Percentiles rank a stretch among this genome's conserved stretches.
Conservation (phyloP, 2,113 vertebrate species). For the Pongo abelii region DNA sequence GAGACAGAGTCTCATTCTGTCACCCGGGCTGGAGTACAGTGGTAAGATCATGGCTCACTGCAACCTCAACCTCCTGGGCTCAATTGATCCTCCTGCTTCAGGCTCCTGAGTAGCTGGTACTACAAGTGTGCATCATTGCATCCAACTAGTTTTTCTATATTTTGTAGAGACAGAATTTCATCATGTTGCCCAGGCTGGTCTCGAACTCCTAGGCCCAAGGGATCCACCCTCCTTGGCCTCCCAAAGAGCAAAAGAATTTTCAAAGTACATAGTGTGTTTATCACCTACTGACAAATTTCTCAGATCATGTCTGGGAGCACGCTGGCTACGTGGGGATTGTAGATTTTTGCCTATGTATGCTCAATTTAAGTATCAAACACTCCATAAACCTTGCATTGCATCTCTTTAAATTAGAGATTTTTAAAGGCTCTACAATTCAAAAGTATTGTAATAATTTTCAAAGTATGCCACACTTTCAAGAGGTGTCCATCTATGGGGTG, state of each 20-base stretch:
- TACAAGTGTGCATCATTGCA: too few relatives aligned
- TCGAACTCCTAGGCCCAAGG: too few relatives aligned
- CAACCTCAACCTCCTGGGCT: too few relatives aligned
- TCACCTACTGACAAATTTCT: not conserved
- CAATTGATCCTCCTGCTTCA: too few relatives aligned
- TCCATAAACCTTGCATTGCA: not conserved
- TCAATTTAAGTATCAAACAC: not conserved
- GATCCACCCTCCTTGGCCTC: too few relatives aligned
- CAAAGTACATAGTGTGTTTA: not conserved
- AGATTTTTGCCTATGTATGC: not conserved
- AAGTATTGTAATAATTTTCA: not conserved
- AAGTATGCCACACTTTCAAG: not conserved
- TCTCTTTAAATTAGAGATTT: constrained; percentile 28
- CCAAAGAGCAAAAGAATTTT: not conserved
- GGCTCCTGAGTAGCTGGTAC: too few relatives aligned
- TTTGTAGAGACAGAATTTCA: too few relatives aligned
- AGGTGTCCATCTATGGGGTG: not conserved
- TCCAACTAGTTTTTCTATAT: too few relatives aligned
- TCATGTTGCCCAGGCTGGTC: too few relatives aligned
- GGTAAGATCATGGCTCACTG: too few relatives aligned
- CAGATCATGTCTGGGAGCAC: not conserved
- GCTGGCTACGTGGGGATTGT: not conserved
- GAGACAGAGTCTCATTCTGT: too few relatives aligned
- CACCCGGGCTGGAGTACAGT: too few relatives aligned
- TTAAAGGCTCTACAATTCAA: not conserved